phyloP scores from a whole-genome alignment of 2,888 invertebrate genomes.

The Ophioninae sp. region DNA sequence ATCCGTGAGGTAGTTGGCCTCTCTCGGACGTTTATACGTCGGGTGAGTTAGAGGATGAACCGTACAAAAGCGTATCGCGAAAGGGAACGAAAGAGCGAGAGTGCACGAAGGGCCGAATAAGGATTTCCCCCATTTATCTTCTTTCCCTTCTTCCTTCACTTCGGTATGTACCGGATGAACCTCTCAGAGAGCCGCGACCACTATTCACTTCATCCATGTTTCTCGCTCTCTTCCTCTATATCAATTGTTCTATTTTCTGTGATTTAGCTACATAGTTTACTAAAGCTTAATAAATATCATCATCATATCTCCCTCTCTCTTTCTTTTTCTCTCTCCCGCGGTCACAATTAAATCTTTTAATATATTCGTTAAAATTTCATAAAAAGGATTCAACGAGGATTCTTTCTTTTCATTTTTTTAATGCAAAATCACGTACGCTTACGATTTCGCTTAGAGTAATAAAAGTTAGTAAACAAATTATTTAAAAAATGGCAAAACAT shows the following conservation, averaged over 20 bases:
- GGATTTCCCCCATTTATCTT: constrained; percentile 43
- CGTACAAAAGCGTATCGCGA: constrained; percentile 14
- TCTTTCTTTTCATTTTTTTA: too few species aligned
- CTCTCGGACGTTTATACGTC: constrained; percentile 43
- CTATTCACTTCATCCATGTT: neutral
- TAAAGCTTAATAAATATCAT: neutral
- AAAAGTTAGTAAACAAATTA: too few species aligned
- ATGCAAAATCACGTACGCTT: too few species aligned
- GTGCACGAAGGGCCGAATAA: constrained; percentile 23
- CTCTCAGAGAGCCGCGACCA: neutral
- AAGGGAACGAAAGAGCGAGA: constrained; percentile 9
- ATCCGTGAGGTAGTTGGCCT: constrained; percentile 30
- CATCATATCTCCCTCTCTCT: neutral
- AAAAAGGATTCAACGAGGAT: too few species aligned
- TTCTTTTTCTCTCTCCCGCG: neutral
- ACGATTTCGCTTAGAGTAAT: too few species aligned
- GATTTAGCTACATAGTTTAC: neutral
- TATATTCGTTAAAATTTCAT: too few species aligned
- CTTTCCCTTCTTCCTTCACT: constrained; percentile 17
- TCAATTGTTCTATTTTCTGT: neutral
- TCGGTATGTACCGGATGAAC: neutral
- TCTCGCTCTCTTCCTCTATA: constrained; percentile 1
- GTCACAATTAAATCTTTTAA: neutral
- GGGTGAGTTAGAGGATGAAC: constrained; percentile 40
- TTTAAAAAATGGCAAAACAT: too few species aligned